phyloP scores from a whole-genome alignment of 2,888 invertebrate genomes.

The Vesta saturnalis region DNA sequence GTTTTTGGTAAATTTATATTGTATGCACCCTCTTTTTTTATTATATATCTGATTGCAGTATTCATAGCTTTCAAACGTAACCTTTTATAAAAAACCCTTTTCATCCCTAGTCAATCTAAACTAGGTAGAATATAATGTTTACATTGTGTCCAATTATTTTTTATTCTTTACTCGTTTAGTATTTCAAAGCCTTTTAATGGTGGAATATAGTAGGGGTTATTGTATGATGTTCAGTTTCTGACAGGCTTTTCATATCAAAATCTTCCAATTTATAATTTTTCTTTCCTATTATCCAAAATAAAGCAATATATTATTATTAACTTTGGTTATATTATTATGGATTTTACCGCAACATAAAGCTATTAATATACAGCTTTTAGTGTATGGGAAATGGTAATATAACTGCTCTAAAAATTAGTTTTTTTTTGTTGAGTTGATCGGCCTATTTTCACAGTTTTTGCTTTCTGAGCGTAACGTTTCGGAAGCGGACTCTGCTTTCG shows the following conservation, averaged over 20 bases:
- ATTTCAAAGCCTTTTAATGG: constrained; percentile 30
- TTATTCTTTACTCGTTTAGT: constrained; percentile 33
- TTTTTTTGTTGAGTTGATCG: no score
- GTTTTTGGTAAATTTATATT: constrained; percentile 3
- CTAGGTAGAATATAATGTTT: constrained; percentile 35
- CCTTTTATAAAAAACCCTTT: constrained; percentile 30
- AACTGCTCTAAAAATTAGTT: no score
- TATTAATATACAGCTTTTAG: no score
- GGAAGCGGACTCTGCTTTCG: no score
- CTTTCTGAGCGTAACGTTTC: no score
- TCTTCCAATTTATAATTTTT: no score
- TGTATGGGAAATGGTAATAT: no score
- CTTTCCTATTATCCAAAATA: background rate
- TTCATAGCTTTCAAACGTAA: constrained; percentile 33
- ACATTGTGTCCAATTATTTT: constrained; percentile 39
- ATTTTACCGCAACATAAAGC: no score
- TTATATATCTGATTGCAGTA: constrained; percentile 32
- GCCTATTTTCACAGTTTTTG: no score
- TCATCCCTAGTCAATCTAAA: constrained; percentile 25
- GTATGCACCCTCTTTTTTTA: constrained; percentile 21
- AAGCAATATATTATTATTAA: no score
- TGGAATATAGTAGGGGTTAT: constrained; percentile 12
- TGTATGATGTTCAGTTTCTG: constrained; percentile 6
- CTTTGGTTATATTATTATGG: no score
- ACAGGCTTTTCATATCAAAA: background rate